These are phyloP conservation scores for Acanthisitta chloris DNA, from an alignment of 2,113 vertebrate species.

Conservation along the genomic window DNA sequence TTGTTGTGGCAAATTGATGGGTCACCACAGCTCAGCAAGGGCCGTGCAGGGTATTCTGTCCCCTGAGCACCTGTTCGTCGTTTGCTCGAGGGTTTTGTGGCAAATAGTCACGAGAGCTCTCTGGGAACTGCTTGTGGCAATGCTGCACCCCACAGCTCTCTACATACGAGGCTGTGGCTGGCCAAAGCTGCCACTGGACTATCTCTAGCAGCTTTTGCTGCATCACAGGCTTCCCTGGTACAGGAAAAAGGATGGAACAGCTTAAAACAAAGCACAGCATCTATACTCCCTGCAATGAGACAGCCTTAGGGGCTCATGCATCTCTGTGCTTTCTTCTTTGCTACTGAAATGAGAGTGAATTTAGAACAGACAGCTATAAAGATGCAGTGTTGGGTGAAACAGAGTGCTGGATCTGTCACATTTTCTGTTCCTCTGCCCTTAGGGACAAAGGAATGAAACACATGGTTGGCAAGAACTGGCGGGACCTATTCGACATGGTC, in stretches of 20 bases:
- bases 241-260: background rate
- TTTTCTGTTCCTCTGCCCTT: background rate
- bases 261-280: background rate
- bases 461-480: constrained; percentile 82
- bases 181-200: background rate
- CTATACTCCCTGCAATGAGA: background rate
- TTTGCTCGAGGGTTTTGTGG: background rate
- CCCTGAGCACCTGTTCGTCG: background rate
- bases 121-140: background rate
- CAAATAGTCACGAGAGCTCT: background rate
- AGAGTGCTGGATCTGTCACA: background rate
- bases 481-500: constrained; percentile 80
- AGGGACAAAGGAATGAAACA: constrained; percentile 84
- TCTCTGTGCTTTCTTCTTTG: background rate
- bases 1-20: background rate
- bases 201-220: background rate
- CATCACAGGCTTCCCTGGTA: background rate
- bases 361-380: background rate
- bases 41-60: background rate
- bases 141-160: background rate
- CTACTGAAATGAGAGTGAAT: background rate
- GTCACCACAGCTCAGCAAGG: background rate
- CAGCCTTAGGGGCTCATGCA: background rate
- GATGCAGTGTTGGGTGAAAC: background rate
- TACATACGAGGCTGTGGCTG: background rate